These are phyloP conservation scores for Emydura subglobosa DNA, from an alignment of 2,113 vertebrate genomes.

Conservation along the genomic window DNA sequence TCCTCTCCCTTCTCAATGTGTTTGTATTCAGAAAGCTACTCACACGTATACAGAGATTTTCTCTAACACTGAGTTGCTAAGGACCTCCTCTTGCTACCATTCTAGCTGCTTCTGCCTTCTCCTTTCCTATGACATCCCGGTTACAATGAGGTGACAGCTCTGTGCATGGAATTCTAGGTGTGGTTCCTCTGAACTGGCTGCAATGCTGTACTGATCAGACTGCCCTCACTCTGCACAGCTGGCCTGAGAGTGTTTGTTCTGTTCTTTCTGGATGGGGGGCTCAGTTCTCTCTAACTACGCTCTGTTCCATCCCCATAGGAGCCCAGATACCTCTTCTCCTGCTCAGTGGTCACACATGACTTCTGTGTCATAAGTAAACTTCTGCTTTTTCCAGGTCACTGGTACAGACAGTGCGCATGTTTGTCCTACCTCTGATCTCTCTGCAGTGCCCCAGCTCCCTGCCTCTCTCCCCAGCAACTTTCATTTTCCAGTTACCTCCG, in stretches of 20 bases:
- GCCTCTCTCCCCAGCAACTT: neutral
- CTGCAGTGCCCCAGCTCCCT: fast-evolving
- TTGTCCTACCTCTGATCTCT: neutral
- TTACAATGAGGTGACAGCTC: neutral
- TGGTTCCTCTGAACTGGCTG: neutral
- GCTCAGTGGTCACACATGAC: neutral
- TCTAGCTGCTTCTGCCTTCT: neutral
- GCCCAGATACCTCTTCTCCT: neutral
- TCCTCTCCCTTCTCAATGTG: neutral
- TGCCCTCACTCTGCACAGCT: neutral
- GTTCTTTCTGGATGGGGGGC: neutral
- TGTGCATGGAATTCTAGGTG: neutral
- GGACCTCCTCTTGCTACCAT: neutral
- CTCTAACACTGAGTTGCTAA: neutral
- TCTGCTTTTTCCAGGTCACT: neutral
- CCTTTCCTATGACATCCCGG: neutral
- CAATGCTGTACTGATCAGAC: neutral
- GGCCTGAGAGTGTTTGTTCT: neutral
- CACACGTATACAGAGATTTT: neutral
- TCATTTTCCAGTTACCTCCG: neutral
- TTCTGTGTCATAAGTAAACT: fast-evolving
- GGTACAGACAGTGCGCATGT: fast-evolving
- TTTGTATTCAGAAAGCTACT: neutral
- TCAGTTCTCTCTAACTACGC: neutral
- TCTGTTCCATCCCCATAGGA: fast-evolving